Conservation (phyloP, 2,797 vertebrate species). For the Eospalax fontanierii region DNA sequence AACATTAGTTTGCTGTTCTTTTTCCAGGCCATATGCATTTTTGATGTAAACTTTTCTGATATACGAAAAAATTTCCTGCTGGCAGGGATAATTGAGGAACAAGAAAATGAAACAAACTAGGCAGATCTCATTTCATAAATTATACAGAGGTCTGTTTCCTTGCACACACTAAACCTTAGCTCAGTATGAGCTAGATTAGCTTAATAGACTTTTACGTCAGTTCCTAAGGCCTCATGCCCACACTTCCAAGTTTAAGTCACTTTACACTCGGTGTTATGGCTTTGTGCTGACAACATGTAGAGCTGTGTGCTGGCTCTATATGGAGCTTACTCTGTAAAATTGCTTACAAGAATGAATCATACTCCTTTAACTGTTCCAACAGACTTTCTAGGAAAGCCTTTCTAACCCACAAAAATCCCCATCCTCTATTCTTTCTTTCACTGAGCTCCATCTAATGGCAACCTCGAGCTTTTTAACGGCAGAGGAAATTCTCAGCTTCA, state of each 20-base stretch:
- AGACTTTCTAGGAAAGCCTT: constrained; percentile 53
- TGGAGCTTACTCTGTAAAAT: neutral
- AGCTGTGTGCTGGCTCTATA: neutral
- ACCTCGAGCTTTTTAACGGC: constrained; percentile 14
- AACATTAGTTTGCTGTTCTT: neutral
- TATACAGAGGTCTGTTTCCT: neutral
- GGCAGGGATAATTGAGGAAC: neutral
- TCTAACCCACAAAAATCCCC: neutral
- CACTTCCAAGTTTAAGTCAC: neutral
- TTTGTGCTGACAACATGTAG: neutral
- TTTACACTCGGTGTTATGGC: neutral
- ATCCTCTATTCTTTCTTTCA: constrained; percentile 58
- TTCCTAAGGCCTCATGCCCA: neutral
- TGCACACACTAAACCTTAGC: neutral
- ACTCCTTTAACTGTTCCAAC: neutral
- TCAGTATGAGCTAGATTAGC: neutral
- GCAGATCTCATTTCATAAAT: neutral
- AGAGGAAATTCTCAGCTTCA: neutral
- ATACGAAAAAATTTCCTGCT: neutral
- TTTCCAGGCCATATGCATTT: neutral
- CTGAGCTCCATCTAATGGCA: constrained; percentile 74
- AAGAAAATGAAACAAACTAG: neutral
- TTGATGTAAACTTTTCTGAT: neutral
- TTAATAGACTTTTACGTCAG: neutral
- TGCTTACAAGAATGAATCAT: constrained; percentile 8